phyloP scores from a whole-genome alignment of 2,113 vertebrate genomes.

The Dicentrarchus labrax region DNA sequence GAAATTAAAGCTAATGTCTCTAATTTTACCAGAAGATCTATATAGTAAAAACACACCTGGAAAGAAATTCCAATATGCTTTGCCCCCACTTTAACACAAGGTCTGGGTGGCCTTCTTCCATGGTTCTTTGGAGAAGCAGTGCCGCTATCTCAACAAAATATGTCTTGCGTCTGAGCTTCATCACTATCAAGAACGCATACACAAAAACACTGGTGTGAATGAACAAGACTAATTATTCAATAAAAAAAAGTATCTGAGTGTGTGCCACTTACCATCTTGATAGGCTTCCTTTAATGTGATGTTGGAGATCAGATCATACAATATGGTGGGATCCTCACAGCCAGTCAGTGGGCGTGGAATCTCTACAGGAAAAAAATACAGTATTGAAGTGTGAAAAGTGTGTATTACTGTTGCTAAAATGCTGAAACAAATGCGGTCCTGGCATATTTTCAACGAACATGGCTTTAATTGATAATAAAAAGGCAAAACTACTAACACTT shows the following conservation, averaged over 20 bases:
- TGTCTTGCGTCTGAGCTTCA: conserved; percentile 86
- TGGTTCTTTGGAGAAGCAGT: conserved; percentile 87
- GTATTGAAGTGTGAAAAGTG: no score
- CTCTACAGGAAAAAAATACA: conserved; percentile 50
- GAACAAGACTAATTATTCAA: neutral
- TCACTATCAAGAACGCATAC: conserved; percentile 82
- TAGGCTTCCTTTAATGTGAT: conserved; percentile 83
- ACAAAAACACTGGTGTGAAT: conserved; percentile 41
- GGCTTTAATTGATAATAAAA: neutral
- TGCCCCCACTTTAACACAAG: conserved; percentile 84
- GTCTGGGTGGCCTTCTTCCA: conserved; percentile 87
- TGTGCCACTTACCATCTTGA: conserved; percentile 82
- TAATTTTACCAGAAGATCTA: neutral
- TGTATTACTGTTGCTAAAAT: neutral
- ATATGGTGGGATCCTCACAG: conserved; percentile 83
- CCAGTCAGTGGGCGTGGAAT: conserved; percentile 70
- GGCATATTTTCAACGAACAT: neutral
- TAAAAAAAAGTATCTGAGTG: neutral
- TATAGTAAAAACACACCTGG: conserved; percentile 80
- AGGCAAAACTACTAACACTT: neutral
- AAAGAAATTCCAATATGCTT: conserved; percentile 80
- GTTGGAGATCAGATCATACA: conserved; percentile 87
- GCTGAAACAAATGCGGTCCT: neutral
- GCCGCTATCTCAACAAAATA: conserved; percentile 91
- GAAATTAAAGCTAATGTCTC: neutral